Conservation (phyloP, 2,797 vertebrate genomes). For the Syngnathus rostellatus region DNA sequence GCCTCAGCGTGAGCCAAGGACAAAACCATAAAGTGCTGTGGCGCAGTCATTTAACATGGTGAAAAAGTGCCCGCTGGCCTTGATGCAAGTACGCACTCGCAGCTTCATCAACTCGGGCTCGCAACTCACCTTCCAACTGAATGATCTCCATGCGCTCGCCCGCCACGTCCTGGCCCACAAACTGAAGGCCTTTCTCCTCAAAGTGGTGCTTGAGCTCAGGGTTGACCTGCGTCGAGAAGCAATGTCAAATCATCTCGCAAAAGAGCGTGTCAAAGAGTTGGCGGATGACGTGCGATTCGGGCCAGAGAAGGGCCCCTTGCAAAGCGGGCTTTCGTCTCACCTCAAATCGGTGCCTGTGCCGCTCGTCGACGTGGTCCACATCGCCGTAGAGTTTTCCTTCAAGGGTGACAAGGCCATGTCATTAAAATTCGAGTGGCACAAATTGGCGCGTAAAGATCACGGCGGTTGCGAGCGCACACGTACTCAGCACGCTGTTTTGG, state of each 20-base stretch:
- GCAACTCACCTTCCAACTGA: slow-evolving; percentile 80
- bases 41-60: background rate
- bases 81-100: background rate
- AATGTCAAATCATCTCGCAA: slow-evolving; percentile 3
- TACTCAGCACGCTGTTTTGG: slow-evolving; percentile 80
- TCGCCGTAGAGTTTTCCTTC: slow-evolving; percentile 85
- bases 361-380: slow-evolving; percentile 81
- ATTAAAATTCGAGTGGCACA: background rate
- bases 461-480: slow-evolving; percentile 19
- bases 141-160: slow-evolving; percentile 92
- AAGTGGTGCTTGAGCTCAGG: slow-evolving; percentile 82
- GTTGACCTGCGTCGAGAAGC: slow-evolving; percentile 74
- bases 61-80: background rate
- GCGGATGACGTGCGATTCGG: background rate
- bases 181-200: slow-evolving; percentile 80
- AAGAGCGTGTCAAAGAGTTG: background rate
- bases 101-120: background rate
- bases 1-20: slow-evolving; percentile 1
- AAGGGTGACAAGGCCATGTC: slow-evolving; percentile 19
- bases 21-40: background rate
- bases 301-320: background rate
- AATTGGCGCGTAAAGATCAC: background rate
- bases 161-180: slow-evolving; percentile 87
- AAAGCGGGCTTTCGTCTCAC: slow-evolving; percentile 45
- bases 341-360: slow-evolving; percentile 92